Evolutionary conservation across 2,888 invertebrate genomes (phyloP), one percentile per base, ranked within the genome.

Genomic region (Hedychridium roseum): DNA sequence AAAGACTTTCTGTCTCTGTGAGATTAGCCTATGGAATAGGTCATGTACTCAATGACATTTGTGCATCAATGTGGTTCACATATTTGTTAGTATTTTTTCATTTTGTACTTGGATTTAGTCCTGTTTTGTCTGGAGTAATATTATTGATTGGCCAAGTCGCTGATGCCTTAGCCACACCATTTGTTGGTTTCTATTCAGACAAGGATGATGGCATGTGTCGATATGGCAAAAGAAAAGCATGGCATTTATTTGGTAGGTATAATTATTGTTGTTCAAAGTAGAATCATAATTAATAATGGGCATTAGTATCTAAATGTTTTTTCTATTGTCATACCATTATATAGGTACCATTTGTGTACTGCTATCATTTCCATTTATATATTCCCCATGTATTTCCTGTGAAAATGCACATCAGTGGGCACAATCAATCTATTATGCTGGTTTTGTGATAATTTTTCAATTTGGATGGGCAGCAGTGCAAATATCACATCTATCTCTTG

Each of bases 41-140:
- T 0, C 95, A 96, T 80, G 86, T 95, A 38, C 83, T 93, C 64
- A 97, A 96, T 79, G 96, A 97, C 80, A 84, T 96, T 30, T 93
- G 92, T 79, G 93, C 94, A 12, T 91, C 93, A 50, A 89, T 96
- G 84, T 96, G 96, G 95, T 96, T 96, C 79, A 91, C 91, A 1
- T 96, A 96, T 78, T 85, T 93, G 35, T 82, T 96, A 64, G 87
- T 96, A 40, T 96, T 88, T 79, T 88, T 93, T 64, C 85, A 86
- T 56, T 79, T 83, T 64, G 86, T 86, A 2, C 74, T 83, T 14
- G 76, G 76, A 15, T 82, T 84, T 52, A 70, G 77, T 50, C 74
- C 80, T 43, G 60, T 69, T 5, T 66, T 80, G 48, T 78, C 85
- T 1, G 86, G 85, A 17, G 80, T 84, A 36, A 80, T 92, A 40